Evolutionary conservation across 2,113 vertebrate species (phyloP).

Genomic region (Syrmaticus mikado): DNA sequence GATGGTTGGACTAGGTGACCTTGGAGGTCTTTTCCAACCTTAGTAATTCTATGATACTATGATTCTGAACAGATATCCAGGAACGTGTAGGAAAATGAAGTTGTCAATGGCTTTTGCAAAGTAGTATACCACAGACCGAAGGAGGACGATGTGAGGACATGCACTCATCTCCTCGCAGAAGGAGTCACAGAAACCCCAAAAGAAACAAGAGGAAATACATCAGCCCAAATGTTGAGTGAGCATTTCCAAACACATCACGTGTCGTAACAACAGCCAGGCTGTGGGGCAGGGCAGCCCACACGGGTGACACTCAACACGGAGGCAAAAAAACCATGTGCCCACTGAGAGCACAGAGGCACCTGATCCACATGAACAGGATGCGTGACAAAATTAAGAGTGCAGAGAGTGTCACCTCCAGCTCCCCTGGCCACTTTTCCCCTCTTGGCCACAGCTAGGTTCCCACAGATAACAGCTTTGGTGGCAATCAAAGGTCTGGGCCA

Average conservation of each 20-base stretch:
- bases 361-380: fast-evolving
- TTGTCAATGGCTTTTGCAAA: not conserved
- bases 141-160: fast-evolving
- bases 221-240: not conserved
- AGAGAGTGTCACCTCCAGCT: not conserved
- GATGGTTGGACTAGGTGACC: no score
- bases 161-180: not conserved
- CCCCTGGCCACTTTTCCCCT: fast-evolving
- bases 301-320: fast-evolving
- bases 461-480: not conserved
- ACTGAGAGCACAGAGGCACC: not conserved
- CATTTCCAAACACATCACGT: fast-evolving
- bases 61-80: not conserved
- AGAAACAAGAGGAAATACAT: fast-evolving
- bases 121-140: not conserved
- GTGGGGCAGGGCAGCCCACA: not conserved
- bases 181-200: not conserved
- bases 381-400: not conserved
- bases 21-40: no score
- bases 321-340: not conserved
- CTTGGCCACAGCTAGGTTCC: not conserved
- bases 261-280: fast-evolving
- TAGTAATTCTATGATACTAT: no score
- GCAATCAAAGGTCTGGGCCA: not conserved
- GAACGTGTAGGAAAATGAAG: not conserved